Evolutionary conservation across 1,140 invertebrate species (phyloP), one percentile per base, ranked within the genome.

Genomic region (Holcopasites calliopsidis): DNA sequence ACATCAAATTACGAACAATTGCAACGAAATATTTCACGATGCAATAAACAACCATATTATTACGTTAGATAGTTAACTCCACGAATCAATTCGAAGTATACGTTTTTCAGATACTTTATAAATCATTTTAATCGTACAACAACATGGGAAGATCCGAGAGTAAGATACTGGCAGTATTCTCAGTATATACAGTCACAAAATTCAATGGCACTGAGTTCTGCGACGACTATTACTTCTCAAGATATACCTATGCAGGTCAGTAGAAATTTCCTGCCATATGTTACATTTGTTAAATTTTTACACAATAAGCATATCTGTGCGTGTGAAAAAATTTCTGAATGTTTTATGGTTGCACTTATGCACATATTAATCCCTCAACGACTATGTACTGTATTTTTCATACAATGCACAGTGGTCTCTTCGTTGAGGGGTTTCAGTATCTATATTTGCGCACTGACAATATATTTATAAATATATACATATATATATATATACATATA

Each of bases 91-190:
- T 40, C 7, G 11, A 47, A 16, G 38, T 0, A 40, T 26, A 28
- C 13, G 13, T 66, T 47, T 75, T 77, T 65, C 89, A 96, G 95
- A 80, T 96, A 96, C 89, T 96, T 94, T 88, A 94, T 96, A 85
- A 95, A 96, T 92, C 95, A 96, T 89, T 92, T 94, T 70, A 95
- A 92, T 58, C 94, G 94, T 89, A 93, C 93, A 35, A 95, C 94
- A 86, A 94, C 94, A 90, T 94, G 94, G 93, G 94, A 95, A 90
- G 94, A 95, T 91, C 94, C 94, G 26, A 90, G 94, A 71, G 86
- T 93, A 42, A 91, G 91, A 82, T 94, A 94, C 83, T 93, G 92
- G 85, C 93, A 93, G 75, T 90, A 92, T 80, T 84, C 88, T 72
- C 89, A 91, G 71, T 91, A 91, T 73, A 77, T 85, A 16, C 90